Evolutionary conservation across 2,888 invertebrate genomes (phyloP).

Genomic region (Crepidodera aurea): DNA sequence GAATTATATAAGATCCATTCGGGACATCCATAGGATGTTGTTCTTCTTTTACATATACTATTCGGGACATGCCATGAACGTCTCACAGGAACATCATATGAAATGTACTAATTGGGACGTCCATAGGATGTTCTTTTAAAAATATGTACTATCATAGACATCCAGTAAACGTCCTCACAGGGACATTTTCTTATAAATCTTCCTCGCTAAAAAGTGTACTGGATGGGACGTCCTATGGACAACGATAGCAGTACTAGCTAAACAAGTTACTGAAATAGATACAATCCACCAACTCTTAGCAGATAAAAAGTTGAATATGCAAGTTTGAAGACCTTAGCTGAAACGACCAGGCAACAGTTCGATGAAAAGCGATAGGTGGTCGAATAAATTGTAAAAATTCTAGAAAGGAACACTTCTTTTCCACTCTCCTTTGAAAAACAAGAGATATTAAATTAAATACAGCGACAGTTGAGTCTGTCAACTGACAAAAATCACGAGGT

Average conservation of each 20-base stretch:
- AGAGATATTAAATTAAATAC: conserved; percentile 46
- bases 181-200: no score
- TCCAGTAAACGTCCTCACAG: no score
- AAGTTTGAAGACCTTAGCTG: conserved; percentile 44
- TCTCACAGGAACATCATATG: no score
- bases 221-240: no score
- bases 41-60: no score
- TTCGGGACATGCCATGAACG: no score
- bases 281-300: conserved; percentile 35
- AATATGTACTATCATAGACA: no score
- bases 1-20: no score
- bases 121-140: no score
- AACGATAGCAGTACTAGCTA: conserved; percentile 44
- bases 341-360: conserved; percentile 49
- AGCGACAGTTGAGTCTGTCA: conserved; percentile 40
- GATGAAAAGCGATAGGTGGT: conserved; percentile 50
- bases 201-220: no score
- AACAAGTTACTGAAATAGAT: conserved; percentile 40
- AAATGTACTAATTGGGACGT: no score
- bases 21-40: no score
- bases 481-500: conserved; percentile 18
- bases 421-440: conserved; percentile 46
- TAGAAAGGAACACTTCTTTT: conserved; percentile 44
- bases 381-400: conserved; percentile 46
- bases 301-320: conserved; percentile 46